A percentile compares a stretch with the other conserved stretches of the same genome.
phyloP scores from a whole-genome alignment of 2,797 vertebrate genomes.

The Scomberomorus guttatus region DNA sequence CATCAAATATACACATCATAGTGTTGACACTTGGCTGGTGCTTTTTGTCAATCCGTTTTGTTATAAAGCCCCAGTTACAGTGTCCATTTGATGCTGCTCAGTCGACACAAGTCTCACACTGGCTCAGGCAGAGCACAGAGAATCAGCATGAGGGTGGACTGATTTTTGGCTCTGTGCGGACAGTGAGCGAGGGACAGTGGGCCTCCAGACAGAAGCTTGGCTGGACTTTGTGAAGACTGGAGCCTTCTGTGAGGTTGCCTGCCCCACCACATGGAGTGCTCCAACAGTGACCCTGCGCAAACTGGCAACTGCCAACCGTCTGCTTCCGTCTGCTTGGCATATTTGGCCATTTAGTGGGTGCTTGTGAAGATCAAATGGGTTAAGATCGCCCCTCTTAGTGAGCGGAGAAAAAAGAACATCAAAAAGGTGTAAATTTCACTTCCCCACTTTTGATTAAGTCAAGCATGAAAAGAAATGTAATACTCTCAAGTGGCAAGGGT shows the following conservation, averaged over 20 bases:
- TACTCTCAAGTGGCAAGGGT: constrained; percentile 99
- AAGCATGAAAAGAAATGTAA: constrained; percentile 99
- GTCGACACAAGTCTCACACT: constrained; percentile 79
- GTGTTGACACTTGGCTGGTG: constrained; percentile 78
- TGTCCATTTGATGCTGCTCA: constrained; percentile 78
- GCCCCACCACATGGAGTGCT: constrained; percentile 87
- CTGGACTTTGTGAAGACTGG: constrained; percentile 81
- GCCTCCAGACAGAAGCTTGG: constrained; percentile 85
- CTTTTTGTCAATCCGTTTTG: constrained; percentile 77
- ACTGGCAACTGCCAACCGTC: constrained; percentile 96
- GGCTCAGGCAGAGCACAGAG: constrained; percentile 72
- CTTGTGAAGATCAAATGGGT: constrained; percentile 99
- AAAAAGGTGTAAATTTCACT: constrained; percentile 99
- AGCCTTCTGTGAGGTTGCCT: constrained; percentile 87
- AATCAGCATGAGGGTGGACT: constrained; percentile 82
- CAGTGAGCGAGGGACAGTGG: constrained; percentile 77
- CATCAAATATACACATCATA: constrained; percentile 83
- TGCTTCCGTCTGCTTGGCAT: constrained; percentile 98
- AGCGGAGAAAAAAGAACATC: constrained; percentile 99
- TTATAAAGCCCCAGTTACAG: constrained; percentile 79
- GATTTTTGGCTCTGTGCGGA: constrained; percentile 79
- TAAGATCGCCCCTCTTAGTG: constrained; percentile 98
- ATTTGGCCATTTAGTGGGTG: constrained; percentile 99
- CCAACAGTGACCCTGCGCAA: constrained; percentile 92
- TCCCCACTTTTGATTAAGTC: constrained; percentile 99